Conservation (phyloP, 1,140 invertebrate species). For the Conus betulinus region DNA sequence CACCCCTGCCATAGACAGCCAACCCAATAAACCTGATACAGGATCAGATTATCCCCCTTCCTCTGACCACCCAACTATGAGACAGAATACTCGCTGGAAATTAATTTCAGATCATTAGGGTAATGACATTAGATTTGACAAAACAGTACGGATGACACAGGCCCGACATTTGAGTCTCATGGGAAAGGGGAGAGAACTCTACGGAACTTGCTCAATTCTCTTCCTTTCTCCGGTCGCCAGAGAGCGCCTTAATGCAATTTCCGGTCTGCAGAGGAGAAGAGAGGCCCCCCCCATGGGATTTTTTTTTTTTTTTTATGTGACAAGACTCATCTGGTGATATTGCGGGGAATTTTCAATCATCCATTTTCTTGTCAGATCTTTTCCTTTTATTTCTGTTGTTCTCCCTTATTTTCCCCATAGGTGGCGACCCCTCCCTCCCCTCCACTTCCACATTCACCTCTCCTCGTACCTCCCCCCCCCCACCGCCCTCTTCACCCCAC, state of each 20-base stretch:
- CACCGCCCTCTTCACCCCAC: no score
- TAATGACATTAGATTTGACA: conserved; percentile 33
- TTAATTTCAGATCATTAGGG: conserved; percentile 34
- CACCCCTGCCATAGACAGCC: neutral
- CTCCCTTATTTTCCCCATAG: neutral
- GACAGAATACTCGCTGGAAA: conserved; percentile 1
- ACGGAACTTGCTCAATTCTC: neutral
- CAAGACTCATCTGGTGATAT: conserved; percentile 34
- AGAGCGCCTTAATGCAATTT: conserved; percentile 33
- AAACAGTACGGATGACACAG: conserved; percentile 23
- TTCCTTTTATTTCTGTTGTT: conserved; percentile 32
- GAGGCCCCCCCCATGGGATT: neutral
- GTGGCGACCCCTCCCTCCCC: neutral
- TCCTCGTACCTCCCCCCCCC: no score
- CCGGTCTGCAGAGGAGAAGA: conserved; percentile 8
- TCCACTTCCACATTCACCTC: no score
- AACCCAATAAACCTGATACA: conserved; percentile 14
- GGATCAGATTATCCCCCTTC: conserved; percentile 15
- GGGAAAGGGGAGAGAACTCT: conserved; percentile 1
- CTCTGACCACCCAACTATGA: conserved; percentile 19
- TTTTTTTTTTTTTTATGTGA: conserved; percentile 34
- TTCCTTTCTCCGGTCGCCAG: neutral
- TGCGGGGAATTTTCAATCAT: conserved; percentile 31
- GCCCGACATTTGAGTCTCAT: neutral
- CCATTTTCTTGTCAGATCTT: conserved; percentile 39